Evolutionary conservation across 1,140 invertebrate species (phyloP), one percentile per base, ranked within the genome.

Genomic region (Platorchestia sp.): DNA sequence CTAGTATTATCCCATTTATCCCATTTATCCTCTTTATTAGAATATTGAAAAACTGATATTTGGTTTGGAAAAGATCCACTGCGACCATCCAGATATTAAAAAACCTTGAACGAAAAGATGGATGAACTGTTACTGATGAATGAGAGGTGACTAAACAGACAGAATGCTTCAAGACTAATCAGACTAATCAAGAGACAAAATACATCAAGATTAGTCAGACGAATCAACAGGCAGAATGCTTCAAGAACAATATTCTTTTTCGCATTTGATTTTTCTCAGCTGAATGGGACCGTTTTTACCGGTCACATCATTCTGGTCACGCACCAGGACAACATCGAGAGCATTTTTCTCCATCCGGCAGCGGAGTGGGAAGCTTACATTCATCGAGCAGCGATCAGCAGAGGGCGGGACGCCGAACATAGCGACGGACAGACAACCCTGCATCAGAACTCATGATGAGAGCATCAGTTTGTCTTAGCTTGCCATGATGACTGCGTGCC

Each of bases 381-480:
- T 10, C 59, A 75, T 75, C 59, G 59, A 75, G 59, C 59, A 27
- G 36, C 36, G 59, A 75, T 75, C 14, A 75, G 27, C 59, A 27
- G 59, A 75, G 59, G 59, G 59, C 59, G 59, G 27, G 59, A 75
- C 59, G 14, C 59, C 14, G 59, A 75, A 75, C 59, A 1, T 27
- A 75, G 47, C 47, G 19, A 51, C 47, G 47, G 47, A 51, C 47
- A 6, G 59, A 75, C 59, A 75, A 75, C 36, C 59, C 59, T 75
- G 59, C 59, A 75, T 89, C 87, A 89, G 87, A 89, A 42, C 87
- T 89, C 41, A 42, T 89, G 87, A 89, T 89, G 87, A 89, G 87
- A 89, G 43, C 87, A 89, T 89, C 87, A 89, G 87, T 89, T 89
- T 89, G 22, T 89, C 87, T 89, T 89, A 89, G 43, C 41, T 41